Evolutionary conservation across 2,888 invertebrate genomes (phyloP).

Genomic region (Yponomeuta cagnagella): DNA sequence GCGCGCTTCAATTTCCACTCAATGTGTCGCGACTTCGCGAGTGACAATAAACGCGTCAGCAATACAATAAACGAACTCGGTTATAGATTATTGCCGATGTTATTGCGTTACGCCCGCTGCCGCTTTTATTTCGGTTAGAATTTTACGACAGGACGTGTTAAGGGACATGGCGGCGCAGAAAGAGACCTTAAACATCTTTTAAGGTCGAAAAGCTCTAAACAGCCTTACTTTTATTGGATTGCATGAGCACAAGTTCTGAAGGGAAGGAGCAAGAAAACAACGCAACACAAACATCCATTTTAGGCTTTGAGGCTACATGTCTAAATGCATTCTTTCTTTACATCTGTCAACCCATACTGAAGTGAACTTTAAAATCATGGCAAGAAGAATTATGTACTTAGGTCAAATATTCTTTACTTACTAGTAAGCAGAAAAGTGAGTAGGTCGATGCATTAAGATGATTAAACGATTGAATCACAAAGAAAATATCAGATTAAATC

Average conservation of each 20-base stretch:
- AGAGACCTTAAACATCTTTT: constrained; percentile 2
- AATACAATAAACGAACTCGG: constrained; percentile 10
- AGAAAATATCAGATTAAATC: too few relatives aligned
- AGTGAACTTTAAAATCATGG: too few relatives aligned
- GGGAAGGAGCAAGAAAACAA: not conserved
- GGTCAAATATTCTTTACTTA: too few relatives aligned
- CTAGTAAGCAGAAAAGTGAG: too few relatives aligned
- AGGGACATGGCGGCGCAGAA: not conserved
- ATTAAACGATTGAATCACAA: too few relatives aligned
- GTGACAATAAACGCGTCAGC: constrained; percentile 1
- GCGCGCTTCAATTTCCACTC: not conserved
- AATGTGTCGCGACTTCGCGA: not conserved
- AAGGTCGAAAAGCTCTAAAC: not conserved
- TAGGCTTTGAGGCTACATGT: too few relatives aligned
- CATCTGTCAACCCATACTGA: too few relatives aligned
- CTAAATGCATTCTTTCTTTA: too few relatives aligned
- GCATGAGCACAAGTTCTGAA: not conserved
- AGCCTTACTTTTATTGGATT: not conserved
- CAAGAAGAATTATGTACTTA: too few relatives aligned
- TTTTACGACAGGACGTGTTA: constrained; percentile 6
- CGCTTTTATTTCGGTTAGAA: not conserved
- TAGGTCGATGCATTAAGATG: too few relatives aligned
- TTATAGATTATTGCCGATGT: constrained; percentile 14
- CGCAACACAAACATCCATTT: too few relatives aligned
- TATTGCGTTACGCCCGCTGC: constrained; percentile 4